These are phyloP conservation scores for Caracal caracal DNA, from an alignment of 2,113 vertebrate species.

Conservation along the genomic window DNA sequence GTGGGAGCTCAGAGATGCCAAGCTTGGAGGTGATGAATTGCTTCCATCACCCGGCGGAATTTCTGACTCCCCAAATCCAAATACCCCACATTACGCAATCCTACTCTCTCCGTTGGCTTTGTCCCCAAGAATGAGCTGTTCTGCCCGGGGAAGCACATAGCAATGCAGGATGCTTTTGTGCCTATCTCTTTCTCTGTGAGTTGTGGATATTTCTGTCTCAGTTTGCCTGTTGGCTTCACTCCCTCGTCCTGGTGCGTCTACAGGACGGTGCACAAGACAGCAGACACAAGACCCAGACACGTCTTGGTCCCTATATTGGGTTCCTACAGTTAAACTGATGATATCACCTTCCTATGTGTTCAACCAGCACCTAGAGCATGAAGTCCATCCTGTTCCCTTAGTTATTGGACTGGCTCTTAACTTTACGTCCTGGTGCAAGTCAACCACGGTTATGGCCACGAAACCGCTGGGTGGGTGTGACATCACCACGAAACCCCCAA, in stretches of 20 bases:
- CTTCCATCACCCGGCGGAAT: accelerated
- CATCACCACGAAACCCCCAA: neutral
- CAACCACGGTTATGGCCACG: accelerated
- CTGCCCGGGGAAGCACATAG: no score
- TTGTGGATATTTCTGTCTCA: neutral
- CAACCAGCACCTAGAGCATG: neutral
- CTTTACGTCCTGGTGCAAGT: neutral
- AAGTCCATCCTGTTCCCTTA: neutral
- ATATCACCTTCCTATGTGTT: neutral
- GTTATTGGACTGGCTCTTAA: no score
- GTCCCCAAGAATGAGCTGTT: neutral
- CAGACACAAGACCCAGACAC: no score
- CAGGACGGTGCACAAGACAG: neutral
- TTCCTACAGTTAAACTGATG: neutral
- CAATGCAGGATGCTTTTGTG: accelerated
- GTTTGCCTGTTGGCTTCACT: neutral
- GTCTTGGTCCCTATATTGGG: neutral
- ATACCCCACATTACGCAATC: neutral
- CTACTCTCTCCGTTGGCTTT: neutral
- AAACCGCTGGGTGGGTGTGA: neutral
- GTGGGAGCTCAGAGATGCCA: neutral
- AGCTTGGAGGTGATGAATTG: neutral
- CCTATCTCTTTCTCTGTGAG: neutral
- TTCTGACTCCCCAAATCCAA: neutral
- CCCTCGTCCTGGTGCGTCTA: neutral